These are phyloP conservation scores for Drosophila baimaii DNA, from an alignment of 1,140 invertebrate genomes.

Conservation along the genomic window DNA sequence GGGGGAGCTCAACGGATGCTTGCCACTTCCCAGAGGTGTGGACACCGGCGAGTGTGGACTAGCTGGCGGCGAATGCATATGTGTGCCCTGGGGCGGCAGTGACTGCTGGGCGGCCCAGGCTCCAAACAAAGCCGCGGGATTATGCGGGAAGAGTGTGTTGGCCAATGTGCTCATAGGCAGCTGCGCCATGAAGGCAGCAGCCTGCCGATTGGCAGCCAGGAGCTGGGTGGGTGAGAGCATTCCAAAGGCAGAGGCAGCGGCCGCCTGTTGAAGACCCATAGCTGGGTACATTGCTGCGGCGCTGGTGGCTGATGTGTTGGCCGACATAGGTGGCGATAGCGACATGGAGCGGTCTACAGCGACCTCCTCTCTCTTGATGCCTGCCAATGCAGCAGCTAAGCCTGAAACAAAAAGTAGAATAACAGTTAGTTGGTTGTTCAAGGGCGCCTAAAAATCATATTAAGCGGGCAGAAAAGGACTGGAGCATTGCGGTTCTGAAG, in stretches of 20 bases:
- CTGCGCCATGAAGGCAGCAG: conserved; percentile 84
- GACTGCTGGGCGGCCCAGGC: conserved; percentile 78
- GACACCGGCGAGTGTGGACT: conserved; percentile 74
- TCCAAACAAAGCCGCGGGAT: conserved; percentile 86
- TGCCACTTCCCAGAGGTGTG: conserved; percentile 51
- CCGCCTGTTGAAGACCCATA: conserved; percentile 81
- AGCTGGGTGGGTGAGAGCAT: conserved; percentile 86
- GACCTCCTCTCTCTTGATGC: conserved; percentile 83
- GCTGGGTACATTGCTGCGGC: conserved; percentile 82
- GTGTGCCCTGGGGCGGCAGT: conserved; percentile 74
- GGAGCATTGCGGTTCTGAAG: background rate
- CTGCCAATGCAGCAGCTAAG: conserved; percentile 84
- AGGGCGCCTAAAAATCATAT: background rate
- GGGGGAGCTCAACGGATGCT: conserved; percentile 68
- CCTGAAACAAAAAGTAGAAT: conserved; percentile 75
- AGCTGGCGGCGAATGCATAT: conserved; percentile 78
- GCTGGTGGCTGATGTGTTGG: conserved; percentile 72
- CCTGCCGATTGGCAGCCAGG: conserved; percentile 85
- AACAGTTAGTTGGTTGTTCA: conserved; percentile 33
- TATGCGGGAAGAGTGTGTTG: conserved; percentile 84
- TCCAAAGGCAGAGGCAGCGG: conserved; percentile 84
- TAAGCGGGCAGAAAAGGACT: background rate
- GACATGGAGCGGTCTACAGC: conserved; percentile 80
- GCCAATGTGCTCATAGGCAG: conserved; percentile 80
- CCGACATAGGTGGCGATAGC: conserved; percentile 80